phyloP scores from a whole-genome alignment of 2,888 invertebrate species.

The Camptogramma bilineatum region DNA sequence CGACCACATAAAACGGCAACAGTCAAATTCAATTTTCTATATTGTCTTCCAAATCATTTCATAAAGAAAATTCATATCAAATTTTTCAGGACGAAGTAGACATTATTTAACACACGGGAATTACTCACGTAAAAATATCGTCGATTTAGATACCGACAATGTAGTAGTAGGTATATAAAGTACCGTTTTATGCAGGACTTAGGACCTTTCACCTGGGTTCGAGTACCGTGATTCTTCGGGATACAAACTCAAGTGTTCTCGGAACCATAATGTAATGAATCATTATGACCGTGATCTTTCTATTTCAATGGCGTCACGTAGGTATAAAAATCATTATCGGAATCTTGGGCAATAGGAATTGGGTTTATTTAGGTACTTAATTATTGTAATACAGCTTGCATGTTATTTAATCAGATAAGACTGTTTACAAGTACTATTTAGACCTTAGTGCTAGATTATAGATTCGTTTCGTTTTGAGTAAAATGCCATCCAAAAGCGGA shows the following conservation, averaged over 20 bases:
- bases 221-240: not conserved
- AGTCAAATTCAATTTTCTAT: constrained; percentile 52
- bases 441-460: too few species aligned
- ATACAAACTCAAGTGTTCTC: constrained; percentile 45
- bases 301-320: constrained; percentile 64
- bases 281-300: constrained; percentile 71
- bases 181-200: not conserved
- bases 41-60: constrained; percentile 45
- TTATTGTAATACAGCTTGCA: too few species aligned
- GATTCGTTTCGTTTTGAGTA: not conserved
- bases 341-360: too few species aligned
- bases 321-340: constrained; percentile 57
- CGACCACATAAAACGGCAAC: constrained; percentile 49
- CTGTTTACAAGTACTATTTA: too few species aligned
- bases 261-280: constrained; percentile 57
- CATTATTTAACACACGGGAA: too few species aligned
- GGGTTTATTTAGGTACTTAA: too few species aligned
- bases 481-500: constrained; percentile 14
- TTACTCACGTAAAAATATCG: too few species aligned
- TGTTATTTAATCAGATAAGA: too few species aligned
- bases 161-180: not conserved
- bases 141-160: too few species aligned
- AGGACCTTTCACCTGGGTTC: not conserved
- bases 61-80: constrained; percentile 20
- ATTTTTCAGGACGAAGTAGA: constrained; percentile 23